Evolutionary conservation across 2,888 invertebrate species (phyloP).

Genomic region (Agrotis puta): DNA sequence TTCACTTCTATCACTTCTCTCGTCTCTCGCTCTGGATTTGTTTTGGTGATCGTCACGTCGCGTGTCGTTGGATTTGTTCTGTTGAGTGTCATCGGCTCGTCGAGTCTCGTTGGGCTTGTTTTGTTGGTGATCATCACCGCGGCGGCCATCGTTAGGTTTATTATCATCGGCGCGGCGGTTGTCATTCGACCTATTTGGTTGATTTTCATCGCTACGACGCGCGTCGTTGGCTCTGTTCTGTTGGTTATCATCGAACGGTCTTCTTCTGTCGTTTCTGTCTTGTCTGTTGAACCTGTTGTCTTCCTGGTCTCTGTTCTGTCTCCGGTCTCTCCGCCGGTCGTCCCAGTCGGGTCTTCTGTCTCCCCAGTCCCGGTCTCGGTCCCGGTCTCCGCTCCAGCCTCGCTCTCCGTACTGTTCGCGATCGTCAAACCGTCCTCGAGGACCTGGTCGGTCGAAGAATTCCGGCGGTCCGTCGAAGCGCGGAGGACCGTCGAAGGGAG

Average conservation of each 20-base stretch:
- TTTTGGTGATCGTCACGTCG: constrained; percentile 25
- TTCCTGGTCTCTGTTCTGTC: constrained; percentile 73
- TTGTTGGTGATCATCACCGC: constrained; percentile 27
- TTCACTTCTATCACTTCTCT: constrained; percentile 44
- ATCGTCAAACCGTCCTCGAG: constrained; percentile 84
- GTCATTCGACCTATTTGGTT: constrained; percentile 37
- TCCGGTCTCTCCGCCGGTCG: constrained; percentile 77
- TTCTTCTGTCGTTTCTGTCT: constrained; percentile 74
- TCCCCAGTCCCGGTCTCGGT: constrained; percentile 76
- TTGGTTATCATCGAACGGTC: constrained; percentile 73
- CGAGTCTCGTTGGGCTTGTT: constrained; percentile 27
- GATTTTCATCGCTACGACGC: constrained; percentile 40
- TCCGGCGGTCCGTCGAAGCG: constrained; percentile 80
- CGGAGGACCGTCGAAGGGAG: constrained; percentile 68
- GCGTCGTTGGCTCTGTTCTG: constrained; percentile 50
- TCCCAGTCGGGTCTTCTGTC: constrained; percentile 80
- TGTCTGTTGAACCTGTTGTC: constrained; percentile 70
- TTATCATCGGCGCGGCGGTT: constrained; percentile 39
- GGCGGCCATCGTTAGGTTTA: constrained; percentile 29
- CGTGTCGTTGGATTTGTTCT: constrained; percentile 16
- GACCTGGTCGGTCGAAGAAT: constrained; percentile 80
- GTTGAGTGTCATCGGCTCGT: constrained; percentile 24
- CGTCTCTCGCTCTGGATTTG: constrained; percentile 39
- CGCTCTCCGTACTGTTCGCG: constrained; percentile 82
- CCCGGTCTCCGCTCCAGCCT: constrained; percentile 81